A percentile compares a stretch with the other conserved stretches of the same genome.
phyloP scores from a whole-genome alignment of 2,113 vertebrate genomes.

The Salvator merianae region DNA sequence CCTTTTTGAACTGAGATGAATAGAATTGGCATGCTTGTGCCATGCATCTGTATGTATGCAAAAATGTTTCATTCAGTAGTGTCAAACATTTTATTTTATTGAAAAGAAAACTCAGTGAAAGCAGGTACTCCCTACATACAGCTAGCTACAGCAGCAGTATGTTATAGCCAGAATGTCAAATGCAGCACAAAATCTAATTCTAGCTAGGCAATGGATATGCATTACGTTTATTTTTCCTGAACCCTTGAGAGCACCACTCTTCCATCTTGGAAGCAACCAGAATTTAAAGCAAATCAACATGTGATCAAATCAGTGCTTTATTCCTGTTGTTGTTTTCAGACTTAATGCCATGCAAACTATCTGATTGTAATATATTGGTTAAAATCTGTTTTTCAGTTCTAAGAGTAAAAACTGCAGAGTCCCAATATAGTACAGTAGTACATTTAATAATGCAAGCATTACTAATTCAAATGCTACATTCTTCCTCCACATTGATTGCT shows the following conservation, averaged over 20 bases:
- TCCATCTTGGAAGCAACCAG: not conserved
- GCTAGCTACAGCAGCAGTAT: not conserved
- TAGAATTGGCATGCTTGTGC: not conserved
- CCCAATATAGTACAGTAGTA: too few relatives aligned
- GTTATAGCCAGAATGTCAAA: not conserved
- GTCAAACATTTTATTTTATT: not conserved
- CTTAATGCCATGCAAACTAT: too few relatives aligned
- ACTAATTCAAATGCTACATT: too few relatives aligned
- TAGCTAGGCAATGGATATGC: not conserved
- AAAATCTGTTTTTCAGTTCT: not conserved
- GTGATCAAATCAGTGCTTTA: not conserved
- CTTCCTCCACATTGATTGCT: too few relatives aligned
- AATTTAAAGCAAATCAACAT: not conserved
- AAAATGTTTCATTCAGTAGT: not conserved
- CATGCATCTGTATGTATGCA: not conserved
- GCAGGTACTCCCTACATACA: not conserved
- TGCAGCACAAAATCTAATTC: not conserved
- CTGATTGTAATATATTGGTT: not conserved
- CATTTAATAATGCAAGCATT: too few relatives aligned
- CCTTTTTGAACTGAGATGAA: not conserved
- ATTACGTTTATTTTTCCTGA: not conserved
- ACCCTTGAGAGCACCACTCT: not conserved
- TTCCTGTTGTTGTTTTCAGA: too few relatives aligned
- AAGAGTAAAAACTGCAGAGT: too few relatives aligned
- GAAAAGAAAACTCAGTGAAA: not conserved